Conservation (phyloP, 2,888 invertebrate genomes). For the Rhingia campestris region DNA sequence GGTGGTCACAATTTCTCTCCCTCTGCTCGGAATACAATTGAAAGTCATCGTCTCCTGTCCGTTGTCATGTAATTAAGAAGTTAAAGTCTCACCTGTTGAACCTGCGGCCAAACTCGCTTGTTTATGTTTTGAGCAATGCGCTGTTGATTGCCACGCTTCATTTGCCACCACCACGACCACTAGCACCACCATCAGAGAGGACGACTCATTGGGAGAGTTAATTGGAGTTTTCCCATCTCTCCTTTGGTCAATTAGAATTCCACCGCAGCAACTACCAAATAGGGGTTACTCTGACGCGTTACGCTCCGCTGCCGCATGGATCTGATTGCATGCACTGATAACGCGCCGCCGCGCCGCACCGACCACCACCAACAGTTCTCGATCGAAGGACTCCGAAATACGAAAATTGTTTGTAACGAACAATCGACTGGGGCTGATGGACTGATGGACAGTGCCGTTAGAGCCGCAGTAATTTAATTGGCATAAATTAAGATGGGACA, state of each 20-base stretch:
- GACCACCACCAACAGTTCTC: neutral
- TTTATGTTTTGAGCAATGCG: constrained; percentile 66
- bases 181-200: constrained; percentile 22
- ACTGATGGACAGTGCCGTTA: constrained; percentile 53
- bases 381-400: constrained; percentile 66
- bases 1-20: constrained; percentile 32
- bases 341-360: constrained; percentile 7
- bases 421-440: constrained; percentile 49
- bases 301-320: constrained; percentile 63
- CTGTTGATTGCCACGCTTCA: constrained; percentile 70
- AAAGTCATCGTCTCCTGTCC: constrained; percentile 35
- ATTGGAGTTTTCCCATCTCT: constrained; percentile 70
- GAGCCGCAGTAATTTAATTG: constrained; percentile 68
- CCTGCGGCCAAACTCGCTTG: constrained; percentile 61
- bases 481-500: constrained; percentile 71
- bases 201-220: constrained; percentile 61
- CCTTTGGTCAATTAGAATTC: constrained; percentile 73
- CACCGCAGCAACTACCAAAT: constrained; percentile 59
- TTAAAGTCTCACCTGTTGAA: constrained; percentile 73
- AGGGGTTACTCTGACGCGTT: constrained; percentile 68
- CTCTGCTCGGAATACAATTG: constrained; percentile 16
- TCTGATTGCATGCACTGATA: constrained; percentile 74
- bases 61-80: constrained; percentile 72
- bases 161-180: constrained; percentile 48
- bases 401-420: constrained; percentile 61